Percentiles rank a stretch among this genome's conserved stretches.
Conservation (phyloP, 2,113 vertebrate genomes). For the Paralichthys olivaceus region DNA sequence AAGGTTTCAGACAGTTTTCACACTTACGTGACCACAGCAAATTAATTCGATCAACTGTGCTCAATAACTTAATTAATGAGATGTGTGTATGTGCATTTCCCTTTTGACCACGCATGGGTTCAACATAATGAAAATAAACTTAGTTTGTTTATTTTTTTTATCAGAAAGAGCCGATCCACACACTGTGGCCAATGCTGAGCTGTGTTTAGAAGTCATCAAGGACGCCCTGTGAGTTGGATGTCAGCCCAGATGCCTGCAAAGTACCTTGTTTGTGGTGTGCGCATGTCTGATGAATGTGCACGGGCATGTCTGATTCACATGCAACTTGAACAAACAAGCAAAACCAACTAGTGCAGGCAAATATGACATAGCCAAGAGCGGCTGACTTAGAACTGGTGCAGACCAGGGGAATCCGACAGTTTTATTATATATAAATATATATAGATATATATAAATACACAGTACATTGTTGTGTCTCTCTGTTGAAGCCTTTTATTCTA, state of each 20-base stretch:
- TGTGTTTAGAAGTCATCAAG: constrained; percentile 45
- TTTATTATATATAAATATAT: neutral
- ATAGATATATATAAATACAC: neutral
- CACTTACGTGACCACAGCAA: neutral
- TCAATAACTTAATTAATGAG: neutral
- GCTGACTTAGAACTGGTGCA: too few species aligned
- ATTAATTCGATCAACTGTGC: neutral
- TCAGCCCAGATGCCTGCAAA: constrained; percentile 35
- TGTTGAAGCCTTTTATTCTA: neutral
- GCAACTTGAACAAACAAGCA: neutral
- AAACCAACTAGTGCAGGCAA: neutral
- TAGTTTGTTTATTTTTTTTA: neutral
- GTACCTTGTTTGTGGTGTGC: constrained; percentile 16
- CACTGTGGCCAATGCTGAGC: neutral
- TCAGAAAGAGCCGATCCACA: neutral
- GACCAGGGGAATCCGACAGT: too few species aligned
- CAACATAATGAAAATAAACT: neutral
- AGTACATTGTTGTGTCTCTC: too few species aligned
- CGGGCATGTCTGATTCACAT: neutral
- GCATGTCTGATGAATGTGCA: neutral
- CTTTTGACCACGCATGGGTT: neutral
- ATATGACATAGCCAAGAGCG: neutral
- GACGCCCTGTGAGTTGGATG: constrained; percentile 34
- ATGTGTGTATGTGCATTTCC: neutral
- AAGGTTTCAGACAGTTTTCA: constrained; percentile 15